Percentiles rank a stretch among this genome's conserved stretches.
Evolutionary conservation across 2,888 invertebrate genomes (phyloP).

Genomic region (Epinotia demarniana): DNA sequence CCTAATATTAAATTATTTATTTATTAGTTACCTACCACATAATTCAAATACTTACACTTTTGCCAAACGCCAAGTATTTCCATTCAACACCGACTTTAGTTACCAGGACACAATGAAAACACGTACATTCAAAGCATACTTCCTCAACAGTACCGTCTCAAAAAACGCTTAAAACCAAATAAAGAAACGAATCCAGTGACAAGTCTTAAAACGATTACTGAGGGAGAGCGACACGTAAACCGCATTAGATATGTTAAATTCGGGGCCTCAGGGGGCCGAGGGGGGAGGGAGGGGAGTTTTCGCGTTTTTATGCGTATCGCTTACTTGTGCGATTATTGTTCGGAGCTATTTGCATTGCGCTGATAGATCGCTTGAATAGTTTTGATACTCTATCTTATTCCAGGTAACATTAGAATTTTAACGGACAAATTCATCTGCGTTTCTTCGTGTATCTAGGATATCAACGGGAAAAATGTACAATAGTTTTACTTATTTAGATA

Average conservation of each 20-base stretch:
- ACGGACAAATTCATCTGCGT: too few relatives aligned
- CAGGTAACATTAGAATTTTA: too few relatives aligned
- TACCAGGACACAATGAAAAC: background rate
- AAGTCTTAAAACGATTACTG: constrained; percentile 81
- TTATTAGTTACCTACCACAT: background rate
- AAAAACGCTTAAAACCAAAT: constrained; percentile 54
- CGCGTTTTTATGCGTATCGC: constrained; percentile 82
- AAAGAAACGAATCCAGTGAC: constrained; percentile 56
- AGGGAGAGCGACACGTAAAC: constrained; percentile 78
- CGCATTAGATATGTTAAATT: constrained; percentile 84
- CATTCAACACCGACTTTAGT: background rate
- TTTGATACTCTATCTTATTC: constrained; percentile 54
- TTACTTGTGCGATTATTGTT: constrained; percentile 83
- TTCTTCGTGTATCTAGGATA: too few relatives aligned
- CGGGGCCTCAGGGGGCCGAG: constrained; percentile 63
- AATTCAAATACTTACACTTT: constrained; percentile 3
- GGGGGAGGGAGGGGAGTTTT: constrained; percentile 56
- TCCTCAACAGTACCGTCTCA: constrained; percentile 42
- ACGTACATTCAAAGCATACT: constrained; percentile 15
- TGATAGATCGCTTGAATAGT: constrained; percentile 39
- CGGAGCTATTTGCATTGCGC: constrained; percentile 78
- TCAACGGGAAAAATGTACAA: too few relatives aligned
- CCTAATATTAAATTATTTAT: too few relatives aligned
- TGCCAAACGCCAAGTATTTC: background rate
- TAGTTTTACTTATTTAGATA: too few relatives aligned